Conservation (phyloP, 2,113 vertebrate genomes). For the Coturnix japonica region DNA sequence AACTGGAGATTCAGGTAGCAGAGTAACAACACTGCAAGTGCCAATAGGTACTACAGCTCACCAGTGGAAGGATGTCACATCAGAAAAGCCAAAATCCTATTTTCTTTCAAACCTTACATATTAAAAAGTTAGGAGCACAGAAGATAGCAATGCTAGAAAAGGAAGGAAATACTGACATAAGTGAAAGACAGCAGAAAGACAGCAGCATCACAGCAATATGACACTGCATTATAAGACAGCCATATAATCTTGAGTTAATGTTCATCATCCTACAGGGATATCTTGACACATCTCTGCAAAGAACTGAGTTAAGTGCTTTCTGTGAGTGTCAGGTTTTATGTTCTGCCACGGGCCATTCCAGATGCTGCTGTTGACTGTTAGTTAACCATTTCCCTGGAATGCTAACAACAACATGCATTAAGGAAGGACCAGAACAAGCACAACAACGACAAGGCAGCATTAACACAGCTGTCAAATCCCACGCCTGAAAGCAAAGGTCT, state of each 20-base stretch:
- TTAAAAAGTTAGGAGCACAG: not conserved
- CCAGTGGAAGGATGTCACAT: not conserved
- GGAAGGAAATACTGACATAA: not conserved
- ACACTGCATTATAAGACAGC: not conserved
- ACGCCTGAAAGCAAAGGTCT: not conserved
- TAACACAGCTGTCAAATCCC: not conserved
- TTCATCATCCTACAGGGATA: not conserved
- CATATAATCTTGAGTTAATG: no score
- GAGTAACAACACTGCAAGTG: not conserved
- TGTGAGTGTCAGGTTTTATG: not conserved
- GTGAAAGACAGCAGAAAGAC: not conserved
- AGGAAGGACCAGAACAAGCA: not conserved
- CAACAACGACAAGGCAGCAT: not conserved
- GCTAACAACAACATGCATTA: not conserved
- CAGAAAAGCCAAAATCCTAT: not conserved
- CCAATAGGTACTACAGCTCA: not conserved
- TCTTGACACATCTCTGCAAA: not conserved
- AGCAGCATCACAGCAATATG: not conserved
- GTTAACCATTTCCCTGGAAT: not conserved
- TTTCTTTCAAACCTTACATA: not conserved
- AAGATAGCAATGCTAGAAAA: not conserved
- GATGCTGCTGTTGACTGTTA: not conserved
- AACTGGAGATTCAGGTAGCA: not conserved
- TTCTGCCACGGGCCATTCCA: not conserved
- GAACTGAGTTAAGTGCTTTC: not conserved